Evolutionary conservation across 64 coral and sea anemone species (phyloP), one percentile per base, ranked within the genome.

Genomic region (Catalaphyllia jardinei): DNA sequence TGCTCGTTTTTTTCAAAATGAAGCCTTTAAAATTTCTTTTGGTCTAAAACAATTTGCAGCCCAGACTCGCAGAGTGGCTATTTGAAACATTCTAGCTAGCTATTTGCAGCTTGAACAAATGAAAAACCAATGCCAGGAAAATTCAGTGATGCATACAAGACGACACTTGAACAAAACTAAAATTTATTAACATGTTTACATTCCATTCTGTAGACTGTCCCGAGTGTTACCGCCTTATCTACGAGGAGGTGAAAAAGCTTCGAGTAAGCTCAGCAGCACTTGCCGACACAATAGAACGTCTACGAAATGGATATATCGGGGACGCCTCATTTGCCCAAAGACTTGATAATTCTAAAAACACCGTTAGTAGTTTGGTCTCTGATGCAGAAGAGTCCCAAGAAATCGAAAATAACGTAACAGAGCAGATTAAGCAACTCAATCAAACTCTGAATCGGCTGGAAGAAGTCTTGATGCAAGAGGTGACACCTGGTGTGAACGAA

Each of bases 181-280:
- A 69, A 10, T n/a, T 42, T 78, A 78, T 13, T 13, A 10, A 10
- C 12, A 19, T 74, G 10, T 65, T 74, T 20, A 13, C 86, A 29
- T 67, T 87, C 14, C 59, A 75, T 10, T 62, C 59, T 22, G 35
- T 69, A 99, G 97, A 99, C 33, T 99, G 97, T 75, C 94, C 97
- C 10, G 91, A 93, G 67, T 99, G 97, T 49, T 99, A 95, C 73
- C 90, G 97, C 10, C 88, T 95, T 35, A 62, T 99, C 16, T 91
- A 91, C 52, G 72, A 72, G 31, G 82, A 93, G 13, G 94, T 99
- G 51, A 50, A 89, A 5, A 74, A 75, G 57, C 75, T 99, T 38
- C 74, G 94, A 85, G 74, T 29, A 7, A 77, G 74, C 31, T 90
- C 88, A 13, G 18, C 52, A 2, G 39, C 25, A 12, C 77, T 99